Evolutionary conservation across 2,797 vertebrate genomes (phyloP).

Genomic region (Brachyrhaphis roseni): DNA sequence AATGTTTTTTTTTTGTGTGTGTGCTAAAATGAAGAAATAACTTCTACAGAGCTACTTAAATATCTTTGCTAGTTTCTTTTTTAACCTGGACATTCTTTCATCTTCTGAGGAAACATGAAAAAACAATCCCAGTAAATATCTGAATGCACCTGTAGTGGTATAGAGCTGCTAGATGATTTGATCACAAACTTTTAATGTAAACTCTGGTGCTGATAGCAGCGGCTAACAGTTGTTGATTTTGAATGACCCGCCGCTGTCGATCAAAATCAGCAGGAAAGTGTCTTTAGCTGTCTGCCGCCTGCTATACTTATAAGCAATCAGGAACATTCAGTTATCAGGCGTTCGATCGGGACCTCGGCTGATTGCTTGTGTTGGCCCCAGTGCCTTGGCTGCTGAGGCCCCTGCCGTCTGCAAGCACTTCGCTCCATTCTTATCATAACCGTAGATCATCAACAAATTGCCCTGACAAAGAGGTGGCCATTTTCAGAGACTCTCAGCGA

Average conservation of each 20-base stretch:
- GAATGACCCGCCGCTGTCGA: slow-evolving; percentile 60
- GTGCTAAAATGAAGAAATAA: not conserved
- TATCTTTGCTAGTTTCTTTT: not conserved
- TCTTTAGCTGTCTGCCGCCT: slow-evolving; percentile 51
- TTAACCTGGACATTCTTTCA: not conserved
- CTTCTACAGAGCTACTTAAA: not conserved
- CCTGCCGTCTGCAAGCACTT: slow-evolving; percentile 52
- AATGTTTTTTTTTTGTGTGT: not conserved
- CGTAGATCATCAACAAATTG: slow-evolving; percentile 74
- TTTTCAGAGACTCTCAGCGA: slow-evolving; percentile 54
- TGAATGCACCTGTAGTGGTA: slow-evolving; percentile 5
- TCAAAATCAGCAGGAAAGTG: slow-evolving; percentile 68
- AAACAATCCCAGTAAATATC: not conserved
- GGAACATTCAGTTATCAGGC: slow-evolving; percentile 61
- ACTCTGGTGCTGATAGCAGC: slow-evolving; percentile 26
- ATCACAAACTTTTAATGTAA: slow-evolving; percentile 38
- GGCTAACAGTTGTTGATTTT: slow-evolving; percentile 43
- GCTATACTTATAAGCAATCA: slow-evolving; percentile 74
- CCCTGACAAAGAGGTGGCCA: slow-evolving; percentile 63
- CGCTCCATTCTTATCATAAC: slow-evolving; percentile 73
- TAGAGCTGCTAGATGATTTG: slow-evolving; percentile 5
- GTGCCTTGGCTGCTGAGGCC: slow-evolving; percentile 33
- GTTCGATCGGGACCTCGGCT: slow-evolving; percentile 67
- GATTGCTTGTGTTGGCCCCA: slow-evolving; percentile 68
- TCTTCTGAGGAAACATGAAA: not conserved